A percentile compares a stretch with the other conserved stretches of the same genome.
Evolutionary conservation across 2,113 vertebrate species (phyloP).

Genomic region (Nanorana parkeri): DNA sequence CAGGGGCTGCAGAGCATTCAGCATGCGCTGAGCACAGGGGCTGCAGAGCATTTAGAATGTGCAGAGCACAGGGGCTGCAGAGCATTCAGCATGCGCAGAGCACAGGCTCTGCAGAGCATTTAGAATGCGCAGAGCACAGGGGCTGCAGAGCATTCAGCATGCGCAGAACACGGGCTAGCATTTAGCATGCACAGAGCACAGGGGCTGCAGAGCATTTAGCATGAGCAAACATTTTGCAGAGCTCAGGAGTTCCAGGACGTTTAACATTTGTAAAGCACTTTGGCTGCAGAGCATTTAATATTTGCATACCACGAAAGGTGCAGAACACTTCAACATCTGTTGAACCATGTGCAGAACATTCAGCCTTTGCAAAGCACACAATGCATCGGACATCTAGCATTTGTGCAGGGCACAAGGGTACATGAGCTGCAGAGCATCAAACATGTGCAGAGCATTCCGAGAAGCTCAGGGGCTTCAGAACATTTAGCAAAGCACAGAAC

Average conservation of each 20-base stretch:
- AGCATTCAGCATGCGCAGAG: too few species aligned
- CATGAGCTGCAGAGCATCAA: neutral
- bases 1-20: neutral
- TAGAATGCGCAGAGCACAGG: too few species aligned
- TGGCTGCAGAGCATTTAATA: neutral
- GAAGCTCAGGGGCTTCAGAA: too few species aligned
- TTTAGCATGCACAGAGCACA: neutral
- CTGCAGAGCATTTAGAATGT: too few species aligned
- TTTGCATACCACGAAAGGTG: too few species aligned
- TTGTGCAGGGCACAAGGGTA: neutral
- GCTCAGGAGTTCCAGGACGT: neutral
- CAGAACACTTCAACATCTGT: neutral
- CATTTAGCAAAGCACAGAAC: neutral
- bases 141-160: neutral
- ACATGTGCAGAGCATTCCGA: too few species aligned
- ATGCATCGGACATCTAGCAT: neutral
- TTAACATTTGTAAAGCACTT: neutral
- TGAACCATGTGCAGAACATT: neutral
- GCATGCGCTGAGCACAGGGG: neutral
- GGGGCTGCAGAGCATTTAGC: neutral
- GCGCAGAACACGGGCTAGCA: neutral
- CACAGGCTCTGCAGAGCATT: too few species aligned
- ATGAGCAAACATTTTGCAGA: neutral
- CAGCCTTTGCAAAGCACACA: neutral
- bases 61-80: too few species aligned